These are phyloP conservation scores for Pammene aurita DNA, from an alignment of 2,888 invertebrate genomes.

Conservation along the genomic window DNA sequence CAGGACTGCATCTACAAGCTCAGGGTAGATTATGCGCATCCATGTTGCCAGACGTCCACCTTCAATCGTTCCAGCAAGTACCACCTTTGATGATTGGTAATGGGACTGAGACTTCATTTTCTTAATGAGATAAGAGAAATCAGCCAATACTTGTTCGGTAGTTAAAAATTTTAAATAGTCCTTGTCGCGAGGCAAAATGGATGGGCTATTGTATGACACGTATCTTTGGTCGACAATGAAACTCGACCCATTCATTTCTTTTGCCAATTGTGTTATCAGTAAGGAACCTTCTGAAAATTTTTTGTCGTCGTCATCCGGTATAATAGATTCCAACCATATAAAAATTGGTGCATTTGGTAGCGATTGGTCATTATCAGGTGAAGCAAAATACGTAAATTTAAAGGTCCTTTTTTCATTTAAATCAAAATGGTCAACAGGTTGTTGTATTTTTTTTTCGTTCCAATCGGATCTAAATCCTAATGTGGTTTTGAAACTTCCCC, in stretches of 20 bases:
- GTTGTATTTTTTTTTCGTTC: background rate
- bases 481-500: background rate
- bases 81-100: background rate
- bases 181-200: background rate
- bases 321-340: background rate
- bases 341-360: background rate
- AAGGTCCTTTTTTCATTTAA: background rate
- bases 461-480: too few relatives aligned
- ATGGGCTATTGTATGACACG: background rate
- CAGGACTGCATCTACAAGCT: background rate
- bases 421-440: background rate
- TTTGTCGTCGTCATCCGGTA: background rate
- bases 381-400: background rate
- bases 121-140: background rate
- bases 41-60: background rate
- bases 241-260: background rate
- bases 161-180: background rate
- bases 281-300: background rate
- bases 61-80: background rate
- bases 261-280: background rate
- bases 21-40: background rate
- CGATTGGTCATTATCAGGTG: background rate
- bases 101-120: background rate
- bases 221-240: background rate
- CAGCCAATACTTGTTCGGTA: background rate